Conservation (phyloP, 2,797 vertebrate species). For the Pyrocephalus nanus region DNA sequence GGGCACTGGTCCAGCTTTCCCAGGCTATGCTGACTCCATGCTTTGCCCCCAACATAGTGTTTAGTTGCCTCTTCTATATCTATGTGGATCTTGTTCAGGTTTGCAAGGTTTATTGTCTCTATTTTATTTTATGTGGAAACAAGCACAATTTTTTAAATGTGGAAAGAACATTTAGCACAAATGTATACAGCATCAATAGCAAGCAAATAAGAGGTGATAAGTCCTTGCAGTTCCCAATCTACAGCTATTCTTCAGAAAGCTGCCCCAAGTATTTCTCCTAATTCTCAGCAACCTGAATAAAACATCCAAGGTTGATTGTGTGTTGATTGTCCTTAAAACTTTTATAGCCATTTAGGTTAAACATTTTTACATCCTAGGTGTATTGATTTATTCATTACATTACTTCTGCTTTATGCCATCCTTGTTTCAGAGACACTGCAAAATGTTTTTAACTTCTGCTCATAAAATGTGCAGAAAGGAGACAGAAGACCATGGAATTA, state of each 20-base stretch:
- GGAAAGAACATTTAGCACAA: background rate
- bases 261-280: background rate
- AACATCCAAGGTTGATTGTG: background rate
- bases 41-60: fast-evolving
- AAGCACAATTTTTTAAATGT: background rate
- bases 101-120: background rate
- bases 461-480: background rate
- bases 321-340: background rate
- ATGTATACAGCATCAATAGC: background rate
- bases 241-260: background rate
- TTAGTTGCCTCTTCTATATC: background rate
- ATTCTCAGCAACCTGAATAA: background rate
- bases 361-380: background rate
- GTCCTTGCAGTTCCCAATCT: background rate
- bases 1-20: background rate
- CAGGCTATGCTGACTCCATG: background rate
- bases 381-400: background rate
- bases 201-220: background rate
- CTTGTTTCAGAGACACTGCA: background rate
- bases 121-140: background rate
- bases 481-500: background rate
- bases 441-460: background rate
- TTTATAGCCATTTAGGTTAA: background rate
- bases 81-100: background rate
- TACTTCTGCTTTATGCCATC: background rate